These are phyloP conservation scores for Elaphurus davidianus DNA, from an alignment of 2,113 vertebrate genomes.

Conservation along the genomic window DNA sequence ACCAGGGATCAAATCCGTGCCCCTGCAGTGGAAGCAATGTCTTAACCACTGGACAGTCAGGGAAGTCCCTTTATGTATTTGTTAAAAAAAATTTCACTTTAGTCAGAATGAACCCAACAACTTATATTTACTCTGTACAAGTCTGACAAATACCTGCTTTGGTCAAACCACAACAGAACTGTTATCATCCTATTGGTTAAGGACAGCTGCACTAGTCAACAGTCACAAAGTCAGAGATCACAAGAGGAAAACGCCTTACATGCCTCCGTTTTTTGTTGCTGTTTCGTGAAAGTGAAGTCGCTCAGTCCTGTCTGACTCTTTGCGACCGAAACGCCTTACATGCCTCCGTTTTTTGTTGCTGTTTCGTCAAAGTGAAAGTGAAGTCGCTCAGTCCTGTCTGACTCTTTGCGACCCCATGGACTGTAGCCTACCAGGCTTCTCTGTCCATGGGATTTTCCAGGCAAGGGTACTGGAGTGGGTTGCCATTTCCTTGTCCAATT, in stretches of 20 bases:
- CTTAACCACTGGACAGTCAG: neutral
- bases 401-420: neutral
- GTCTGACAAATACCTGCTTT: conserved; percentile 8
- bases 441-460: neutral
- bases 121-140: neutral
- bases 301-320: neutral
- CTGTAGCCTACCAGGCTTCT: neutral
- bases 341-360: neutral
- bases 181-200: neutral
- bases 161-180: neutral
- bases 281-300: neutral
- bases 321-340: neutral
- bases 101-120: neutral
- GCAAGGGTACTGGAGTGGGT: neutral
- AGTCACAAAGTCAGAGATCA: neutral
- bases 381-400: neutral
- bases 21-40: neutral
- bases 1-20: neutral
- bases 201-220: neutral
- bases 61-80: neutral
- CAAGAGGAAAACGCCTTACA: neutral
- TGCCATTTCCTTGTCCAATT: neutral
- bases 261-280: neutral
- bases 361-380: neutral
- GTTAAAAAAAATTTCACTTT: neutral